phyloP scores from a whole-genome alignment of 2,888 invertebrate genomes.

The Amaurobius ferox region DNA sequence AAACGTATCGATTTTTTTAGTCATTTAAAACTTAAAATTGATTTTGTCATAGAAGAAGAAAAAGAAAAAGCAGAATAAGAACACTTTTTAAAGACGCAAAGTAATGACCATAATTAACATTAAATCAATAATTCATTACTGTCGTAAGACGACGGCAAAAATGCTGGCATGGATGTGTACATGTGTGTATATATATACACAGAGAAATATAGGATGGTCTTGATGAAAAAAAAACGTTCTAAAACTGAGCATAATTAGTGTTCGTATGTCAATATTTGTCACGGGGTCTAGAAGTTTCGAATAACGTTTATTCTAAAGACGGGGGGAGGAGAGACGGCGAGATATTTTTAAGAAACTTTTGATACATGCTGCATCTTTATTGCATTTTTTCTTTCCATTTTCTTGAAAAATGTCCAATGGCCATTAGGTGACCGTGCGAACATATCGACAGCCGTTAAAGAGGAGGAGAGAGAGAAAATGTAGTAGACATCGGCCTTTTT shows the following conservation, averaged over 20 bases:
- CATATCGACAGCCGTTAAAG: slow-evolving; percentile 66
- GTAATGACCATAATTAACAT: slow-evolving; percentile 73
- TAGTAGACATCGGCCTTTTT: slow-evolving; percentile 33
- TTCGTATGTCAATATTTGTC: slow-evolving; percentile 72
- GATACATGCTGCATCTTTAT: slow-evolving; percentile 62
- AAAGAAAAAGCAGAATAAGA: slow-evolving; percentile 51
- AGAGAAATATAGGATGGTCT: slow-evolving; percentile 21
- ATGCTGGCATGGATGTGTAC: slow-evolving; percentile 56
- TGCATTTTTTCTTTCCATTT: slow-evolving; percentile 33
- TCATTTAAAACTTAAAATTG: slow-evolving; percentile 73
- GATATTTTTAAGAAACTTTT: slow-evolving; percentile 70
- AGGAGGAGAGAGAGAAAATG: slow-evolving; percentile 43
- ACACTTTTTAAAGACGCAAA: slow-evolving; percentile 72
- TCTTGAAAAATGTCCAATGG: slow-evolving; percentile 61
- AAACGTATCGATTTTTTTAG: slow-evolving; percentile 72
- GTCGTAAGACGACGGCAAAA: slow-evolving; percentile 61
- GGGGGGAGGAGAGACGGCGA: slow-evolving; percentile 8
- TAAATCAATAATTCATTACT: slow-evolving; percentile 73
- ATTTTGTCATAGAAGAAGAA: slow-evolving; percentile 72
- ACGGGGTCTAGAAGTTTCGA: slow-evolving; percentile 67
- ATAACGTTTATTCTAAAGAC: slow-evolving; percentile 34
- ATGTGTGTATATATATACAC: slow-evolving; percentile 33
- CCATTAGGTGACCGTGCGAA: slow-evolving; percentile 69
- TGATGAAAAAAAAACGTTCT: slow-evolving; percentile 44
- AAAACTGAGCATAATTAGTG: slow-evolving; percentile 72